phyloP scores from a whole-genome alignment of 2,797 vertebrate genomes.

The Chaetodon trifasciatus region DNA sequence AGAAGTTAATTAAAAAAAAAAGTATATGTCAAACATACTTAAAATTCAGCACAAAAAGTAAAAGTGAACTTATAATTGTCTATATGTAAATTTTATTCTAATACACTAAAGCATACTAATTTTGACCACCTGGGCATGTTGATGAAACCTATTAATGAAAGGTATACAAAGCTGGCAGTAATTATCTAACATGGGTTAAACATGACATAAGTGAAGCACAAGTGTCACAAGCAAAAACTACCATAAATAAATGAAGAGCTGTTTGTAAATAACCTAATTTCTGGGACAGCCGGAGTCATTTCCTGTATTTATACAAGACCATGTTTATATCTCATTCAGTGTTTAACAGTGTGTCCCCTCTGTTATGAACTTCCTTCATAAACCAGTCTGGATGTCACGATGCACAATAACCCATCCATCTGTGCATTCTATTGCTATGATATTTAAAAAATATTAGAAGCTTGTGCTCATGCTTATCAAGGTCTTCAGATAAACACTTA shows the following conservation, averaged over 20 bases:
- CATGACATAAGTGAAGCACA: conserved; percentile 20
- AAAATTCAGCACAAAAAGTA: too few relatives aligned
- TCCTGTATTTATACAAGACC: conserved; percentile 50
- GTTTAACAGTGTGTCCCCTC: not conserved
- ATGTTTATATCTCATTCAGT: not conserved
- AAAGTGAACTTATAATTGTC: too few relatives aligned
- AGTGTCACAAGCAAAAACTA: conserved; percentile 22
- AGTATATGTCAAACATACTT: too few relatives aligned
- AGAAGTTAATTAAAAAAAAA: too few relatives aligned
- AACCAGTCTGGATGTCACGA: too few relatives aligned
- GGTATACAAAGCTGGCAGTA: not conserved
- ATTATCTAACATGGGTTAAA: not conserved
- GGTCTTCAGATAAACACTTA: not conserved
- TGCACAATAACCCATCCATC: not conserved
- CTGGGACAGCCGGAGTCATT: conserved; percentile 28
- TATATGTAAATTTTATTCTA: too few relatives aligned
- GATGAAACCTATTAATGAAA: not conserved
- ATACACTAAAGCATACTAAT: too few relatives aligned
- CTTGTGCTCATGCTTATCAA: not conserved
- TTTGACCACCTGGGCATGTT: too few relatives aligned
- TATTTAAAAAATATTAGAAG: not conserved
- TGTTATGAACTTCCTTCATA: conserved; percentile 1
- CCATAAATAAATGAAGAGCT: conserved; percentile 25
- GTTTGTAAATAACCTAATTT: conserved; percentile 43
- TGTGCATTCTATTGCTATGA: not conserved